Evolutionary conservation across 2,113 vertebrate species (phyloP).

Genomic region (Raphicerus campestris): DNA sequence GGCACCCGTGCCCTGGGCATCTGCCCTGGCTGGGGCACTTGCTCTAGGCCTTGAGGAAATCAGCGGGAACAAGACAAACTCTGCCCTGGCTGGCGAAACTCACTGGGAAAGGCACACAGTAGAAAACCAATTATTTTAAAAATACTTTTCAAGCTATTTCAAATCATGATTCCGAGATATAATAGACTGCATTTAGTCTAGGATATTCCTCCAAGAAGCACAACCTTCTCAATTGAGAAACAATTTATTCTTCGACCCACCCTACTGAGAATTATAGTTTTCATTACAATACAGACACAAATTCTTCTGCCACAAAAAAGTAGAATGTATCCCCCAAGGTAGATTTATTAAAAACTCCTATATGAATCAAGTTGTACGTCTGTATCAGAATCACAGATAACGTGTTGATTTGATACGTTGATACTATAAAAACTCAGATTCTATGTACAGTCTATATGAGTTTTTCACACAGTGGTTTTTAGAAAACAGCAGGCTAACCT

Average conservation of each 20-base stretch:
- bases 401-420: not conserved
- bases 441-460: not conserved
- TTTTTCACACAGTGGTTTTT: not conserved
- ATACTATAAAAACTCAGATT: slow-evolving; percentile 11
- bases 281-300: not conserved
- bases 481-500: slow-evolving; percentile 28
- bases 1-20: not conserved
- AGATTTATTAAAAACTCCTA: not conserved
- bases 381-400: not conserved
- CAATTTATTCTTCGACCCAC: not conserved
- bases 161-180: not conserved
- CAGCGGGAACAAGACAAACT: not conserved
- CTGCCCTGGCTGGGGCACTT: rapidly evolving
- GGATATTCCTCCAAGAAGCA: not conserved
- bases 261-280: not conserved
- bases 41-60: not conserved
- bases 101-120: not conserved
- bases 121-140: not conserved
- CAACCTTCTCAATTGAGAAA: not conserved
- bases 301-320: not conserved
- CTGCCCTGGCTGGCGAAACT: not conserved
- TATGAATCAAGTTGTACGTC: not conserved
- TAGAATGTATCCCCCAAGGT: not conserved
- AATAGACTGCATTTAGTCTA: not conserved
- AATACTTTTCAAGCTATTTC: not conserved